Base-by-base conservation (phyloP, 2,113 vertebrate genomes). In the Hyaena hyaena region DNA sequence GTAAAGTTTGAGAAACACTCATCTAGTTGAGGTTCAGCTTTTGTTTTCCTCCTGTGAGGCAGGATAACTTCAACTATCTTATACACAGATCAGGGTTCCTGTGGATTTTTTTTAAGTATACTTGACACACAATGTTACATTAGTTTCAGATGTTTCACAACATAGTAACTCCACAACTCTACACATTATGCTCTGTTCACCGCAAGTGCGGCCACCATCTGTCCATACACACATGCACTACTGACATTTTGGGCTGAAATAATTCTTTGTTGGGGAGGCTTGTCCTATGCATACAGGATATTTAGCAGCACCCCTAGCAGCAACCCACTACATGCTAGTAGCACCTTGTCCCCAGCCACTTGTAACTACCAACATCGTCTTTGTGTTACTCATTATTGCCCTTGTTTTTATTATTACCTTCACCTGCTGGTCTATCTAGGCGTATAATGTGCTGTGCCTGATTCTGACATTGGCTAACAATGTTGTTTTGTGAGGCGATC, bases 11-110 rank as follows among this genome's bases (percentile, higher is more conserved):
- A 77, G 69, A 89, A 89, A 77, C 55, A 74, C 65, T 86, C 14
- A 69, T 88, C 66, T 85, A 39, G 48, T 71, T 92, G 84, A 92
- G 9, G 12, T 85, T 65, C 53, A 92, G 26, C 68, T 82, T 89
- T 89, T 68, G 76, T 58, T 50, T 61, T 31, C 19, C 7, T 39
- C 23, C 53, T 26, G 2, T 68, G 11, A 43, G 58, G 28, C 31
- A 85, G 39, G 48, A 76, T 76, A 92, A 94, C n/a, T 68, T 93
- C 14, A 66, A 88, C 73, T 39, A 84, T 85, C 84, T 91, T 87
- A 35, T 74, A 63, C 77, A 68, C 33, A 77, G 50, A 89, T 69
- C 43, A 80, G 14, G 5, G 80, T 93, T 66, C 82, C 82, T 68
- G 63, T 10, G 28, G 39, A 45, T 45, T 45, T 45, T 45, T 74